A percentile compares a stretch with the other conserved stretches of the same genome.
Conservation (phyloP, 2,888 invertebrate genomes). For the Cephus runcator region DNA sequence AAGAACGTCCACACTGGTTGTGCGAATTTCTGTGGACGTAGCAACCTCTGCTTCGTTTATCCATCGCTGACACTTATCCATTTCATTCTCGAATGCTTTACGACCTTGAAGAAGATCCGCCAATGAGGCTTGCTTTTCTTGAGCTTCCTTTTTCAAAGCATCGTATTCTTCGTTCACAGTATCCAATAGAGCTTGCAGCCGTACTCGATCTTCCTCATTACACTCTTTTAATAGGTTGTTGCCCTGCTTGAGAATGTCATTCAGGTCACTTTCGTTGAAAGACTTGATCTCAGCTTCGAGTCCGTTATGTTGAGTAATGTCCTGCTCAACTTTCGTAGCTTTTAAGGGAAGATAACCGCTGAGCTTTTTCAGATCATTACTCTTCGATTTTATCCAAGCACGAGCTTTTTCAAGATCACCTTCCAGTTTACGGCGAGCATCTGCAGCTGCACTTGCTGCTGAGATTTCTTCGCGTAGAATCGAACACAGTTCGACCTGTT, state of each 20-base stretch:
- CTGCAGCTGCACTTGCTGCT: conserved; percentile 76
- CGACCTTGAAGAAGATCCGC: conserved; percentile 81
- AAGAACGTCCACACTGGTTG: conserved; percentile 82
- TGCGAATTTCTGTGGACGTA: conserved; percentile 82
- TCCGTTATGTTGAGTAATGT: conserved; percentile 79
- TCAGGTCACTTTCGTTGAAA: conserved; percentile 80
- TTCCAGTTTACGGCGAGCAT: conserved; percentile 79
- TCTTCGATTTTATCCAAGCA: conserved; percentile 83
- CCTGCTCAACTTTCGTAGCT: conserved; percentile 84
- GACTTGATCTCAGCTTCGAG: conserved; percentile 81
- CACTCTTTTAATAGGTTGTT: conserved; percentile 84
- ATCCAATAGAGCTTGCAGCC: conserved; percentile 75
- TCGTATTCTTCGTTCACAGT: conserved; percentile 79
- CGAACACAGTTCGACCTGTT: conserved; percentile 79
- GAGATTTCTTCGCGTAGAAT: conserved; percentile 81
- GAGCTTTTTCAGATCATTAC: conserved; percentile 79
- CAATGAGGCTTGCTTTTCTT: conserved; percentile 77
- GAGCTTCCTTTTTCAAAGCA: conserved; percentile 77
- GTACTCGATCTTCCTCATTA: conserved; percentile 75
- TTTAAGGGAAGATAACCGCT: conserved; percentile 83
- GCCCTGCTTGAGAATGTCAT: conserved; percentile 81
- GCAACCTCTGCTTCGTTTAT: conserved; percentile 90
- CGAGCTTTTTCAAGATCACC: conserved; percentile 81
- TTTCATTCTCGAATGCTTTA: conserved; percentile 83
- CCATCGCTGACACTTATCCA: conserved; percentile 88